phyloP scores from a whole-genome alignment of 1,140 invertebrate species.

The Meloidogyne exigua region DNA sequence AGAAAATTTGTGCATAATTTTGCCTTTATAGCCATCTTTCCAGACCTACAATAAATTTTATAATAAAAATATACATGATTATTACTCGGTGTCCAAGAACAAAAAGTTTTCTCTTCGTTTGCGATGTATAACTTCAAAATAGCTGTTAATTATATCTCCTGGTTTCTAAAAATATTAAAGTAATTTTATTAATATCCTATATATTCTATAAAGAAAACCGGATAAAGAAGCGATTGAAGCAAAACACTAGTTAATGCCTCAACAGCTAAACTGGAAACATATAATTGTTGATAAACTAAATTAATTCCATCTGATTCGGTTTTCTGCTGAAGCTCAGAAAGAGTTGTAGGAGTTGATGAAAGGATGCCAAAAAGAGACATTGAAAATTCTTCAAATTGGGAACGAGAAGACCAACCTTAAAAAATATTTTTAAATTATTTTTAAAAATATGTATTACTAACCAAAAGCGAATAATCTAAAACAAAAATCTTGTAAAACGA shows the following conservation, averaged over 20 bases:
- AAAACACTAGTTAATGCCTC: slow-evolving; percentile 38
- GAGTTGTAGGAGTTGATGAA: slow-evolving; percentile 43
- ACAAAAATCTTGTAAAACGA: slow-evolving; percentile 40
- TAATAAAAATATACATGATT: not conserved
- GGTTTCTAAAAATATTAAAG: slow-evolving; percentile 26
- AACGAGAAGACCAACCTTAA: slow-evolving; percentile 33
- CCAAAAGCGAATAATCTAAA: slow-evolving; percentile 39
- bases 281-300: slow-evolving; percentile 35
- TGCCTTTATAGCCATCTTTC: slow-evolving; percentile 20
- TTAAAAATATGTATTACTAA: not conserved
- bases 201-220: not conserved
- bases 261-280: slow-evolving; percentile 38
- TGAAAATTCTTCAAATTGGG: slow-evolving; percentile 48
- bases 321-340: slow-evolving; percentile 17
- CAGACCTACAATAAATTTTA: slow-evolving; percentile 18
- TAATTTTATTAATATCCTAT: too few relatives aligned
- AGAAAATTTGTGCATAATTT: slow-evolving; percentile 8
- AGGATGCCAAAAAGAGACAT: slow-evolving; percentile 54
- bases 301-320: not conserved
- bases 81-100: slow-evolving; percentile 41
- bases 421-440: not conserved
- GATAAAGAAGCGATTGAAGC: slow-evolving; percentile 39
- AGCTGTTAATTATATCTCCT: slow-evolving; percentile 40
- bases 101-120: slow-evolving; percentile 36
- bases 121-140: slow-evolving; percentile 43